phyloP scores from a whole-genome alignment of 1,140 invertebrate genomes.

The Drosophila pruinosa region DNA sequence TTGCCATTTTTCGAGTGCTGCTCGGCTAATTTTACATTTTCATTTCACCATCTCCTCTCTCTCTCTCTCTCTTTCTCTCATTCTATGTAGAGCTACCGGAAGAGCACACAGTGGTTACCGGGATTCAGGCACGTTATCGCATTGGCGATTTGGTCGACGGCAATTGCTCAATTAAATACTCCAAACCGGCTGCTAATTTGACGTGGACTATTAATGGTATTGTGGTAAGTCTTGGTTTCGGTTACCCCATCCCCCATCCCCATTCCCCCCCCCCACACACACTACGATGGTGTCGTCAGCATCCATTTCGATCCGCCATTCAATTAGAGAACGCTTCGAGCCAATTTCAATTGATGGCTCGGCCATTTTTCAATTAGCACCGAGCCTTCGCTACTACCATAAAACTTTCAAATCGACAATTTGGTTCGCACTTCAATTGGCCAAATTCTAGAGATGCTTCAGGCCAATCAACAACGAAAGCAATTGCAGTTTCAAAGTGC shows the following conservation, averaged over 20 bases:
- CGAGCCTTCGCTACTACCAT: neutral
- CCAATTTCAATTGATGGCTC: slow-evolving; percentile 65
- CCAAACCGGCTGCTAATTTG: slow-evolving; percentile 91
- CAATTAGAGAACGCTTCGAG: slow-evolving; percentile 48
- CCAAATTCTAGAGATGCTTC: neutral
- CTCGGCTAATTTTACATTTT: slow-evolving; percentile 68
- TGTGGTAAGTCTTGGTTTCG: slow-evolving; percentile 85
- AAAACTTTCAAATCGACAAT: slow-evolving; percentile 20
- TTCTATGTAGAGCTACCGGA: slow-evolving; percentile 88
- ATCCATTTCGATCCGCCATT: slow-evolving; percentile 30
- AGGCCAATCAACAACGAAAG: neutral
- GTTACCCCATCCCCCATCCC: neutral
- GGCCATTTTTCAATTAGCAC: slow-evolving; percentile 71
- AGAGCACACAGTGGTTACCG: slow-evolving; percentile 87
- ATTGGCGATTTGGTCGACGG: slow-evolving; percentile 88
- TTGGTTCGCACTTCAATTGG: neutral
- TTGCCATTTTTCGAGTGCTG: slow-evolving; percentile 30
- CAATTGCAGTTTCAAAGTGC: neutral
- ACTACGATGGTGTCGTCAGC: neutral
- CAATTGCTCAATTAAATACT: slow-evolving; percentile 90
- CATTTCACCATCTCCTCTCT: slow-evolving; percentile 41
- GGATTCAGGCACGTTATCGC: slow-evolving; percentile 88
- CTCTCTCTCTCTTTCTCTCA: slow-evolving; percentile 9
- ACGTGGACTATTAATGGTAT: slow-evolving; percentile 93
- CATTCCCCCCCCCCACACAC: neutral